phyloP scores from a whole-genome alignment of 2,888 invertebrate species.

The Tanytarsus gracilentus region DNA sequence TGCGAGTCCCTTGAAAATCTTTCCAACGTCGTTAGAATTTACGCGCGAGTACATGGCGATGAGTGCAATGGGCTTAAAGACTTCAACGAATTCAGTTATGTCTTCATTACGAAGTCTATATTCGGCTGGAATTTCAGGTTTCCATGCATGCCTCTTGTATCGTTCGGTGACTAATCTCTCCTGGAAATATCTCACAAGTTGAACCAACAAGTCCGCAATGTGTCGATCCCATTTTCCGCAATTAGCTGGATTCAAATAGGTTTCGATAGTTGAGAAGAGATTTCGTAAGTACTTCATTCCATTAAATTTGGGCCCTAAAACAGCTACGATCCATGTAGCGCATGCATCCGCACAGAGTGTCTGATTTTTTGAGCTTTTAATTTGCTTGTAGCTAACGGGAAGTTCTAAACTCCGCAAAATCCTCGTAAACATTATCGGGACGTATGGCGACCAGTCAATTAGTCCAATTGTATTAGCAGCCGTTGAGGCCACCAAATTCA shows the following conservation, averaged over 20 bases:
- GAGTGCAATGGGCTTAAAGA: slow-evolving; percentile 63
- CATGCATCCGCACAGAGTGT: slow-evolving; percentile 37
- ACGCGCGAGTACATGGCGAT: slow-evolving; percentile 70
- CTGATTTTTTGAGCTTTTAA: slow-evolving; percentile 49
- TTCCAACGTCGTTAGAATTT: slow-evolving; percentile 53
- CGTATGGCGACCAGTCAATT: slow-evolving; percentile 79
- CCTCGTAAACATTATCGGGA: slow-evolving; percentile 66
- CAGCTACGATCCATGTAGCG: slow-evolving; percentile 50
- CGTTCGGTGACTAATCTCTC: slow-evolving; percentile 45
- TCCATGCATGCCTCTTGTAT: slow-evolving; percentile 42
- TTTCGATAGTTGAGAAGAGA: slow-evolving; percentile 72
- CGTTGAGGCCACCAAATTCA: slow-evolving; percentile 64
- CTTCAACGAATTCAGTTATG: slow-evolving; percentile 69
- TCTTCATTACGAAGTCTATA: slow-evolving; percentile 69
- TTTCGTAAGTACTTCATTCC: slow-evolving; percentile 65
- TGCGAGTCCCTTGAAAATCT: slow-evolving; percentile 65
- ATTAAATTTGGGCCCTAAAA: slow-evolving; percentile 57
- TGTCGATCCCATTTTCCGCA: slow-evolving; percentile 67
- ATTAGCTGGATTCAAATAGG: slow-evolving; percentile 86
- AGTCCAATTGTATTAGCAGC: slow-evolving; percentile 68
- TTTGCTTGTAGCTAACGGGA: slow-evolving; percentile 66
- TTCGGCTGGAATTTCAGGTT: slow-evolving; percentile 34
- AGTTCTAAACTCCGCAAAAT: slow-evolving; percentile 65
- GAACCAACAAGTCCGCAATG: slow-evolving; percentile 57
- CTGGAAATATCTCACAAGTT: slow-evolving; percentile 58